These are phyloP conservation scores for Zaprionus davidi DNA, from an alignment of 1,140 invertebrate genomes.

Conservation along the genomic window DNA sequence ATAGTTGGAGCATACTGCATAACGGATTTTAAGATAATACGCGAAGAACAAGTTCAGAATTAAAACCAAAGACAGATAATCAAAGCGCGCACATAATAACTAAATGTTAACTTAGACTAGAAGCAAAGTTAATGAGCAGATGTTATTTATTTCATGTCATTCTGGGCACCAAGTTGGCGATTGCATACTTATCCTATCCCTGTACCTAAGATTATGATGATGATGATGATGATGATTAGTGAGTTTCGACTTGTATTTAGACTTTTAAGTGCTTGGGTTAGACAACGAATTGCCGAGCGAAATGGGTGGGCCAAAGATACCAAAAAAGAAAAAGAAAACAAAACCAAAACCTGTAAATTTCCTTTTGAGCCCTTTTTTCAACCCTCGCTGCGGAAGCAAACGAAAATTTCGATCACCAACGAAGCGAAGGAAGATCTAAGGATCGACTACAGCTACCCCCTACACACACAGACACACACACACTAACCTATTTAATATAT, in stretches of 20 bases:
- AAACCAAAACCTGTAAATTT: slow-evolving; percentile 51
- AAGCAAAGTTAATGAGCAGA: slow-evolving; percentile 1
- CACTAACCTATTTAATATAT: slow-evolving; percentile 27
- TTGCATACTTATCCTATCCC: slow-evolving; percentile 5
- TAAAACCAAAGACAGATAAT: slow-evolving; percentile 71
- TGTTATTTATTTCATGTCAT: slow-evolving; percentile 25
- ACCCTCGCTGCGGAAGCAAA: slow-evolving; percentile 12
- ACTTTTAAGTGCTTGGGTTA: slow-evolving; percentile 62
- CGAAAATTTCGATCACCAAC: slow-evolving; percentile 62
- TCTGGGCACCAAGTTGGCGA: slow-evolving; percentile 54
- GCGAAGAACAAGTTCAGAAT: slow-evolving; percentile 15
- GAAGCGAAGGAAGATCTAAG: slow-evolving; percentile 44
- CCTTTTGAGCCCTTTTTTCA: background rate
- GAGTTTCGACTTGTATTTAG: slow-evolving; percentile 29
- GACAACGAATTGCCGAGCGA: slow-evolving; percentile 69
- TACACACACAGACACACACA: slow-evolving; percentile 19
- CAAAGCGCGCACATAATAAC: slow-evolving; percentile 67
- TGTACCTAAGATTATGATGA: slow-evolving; percentile 37
- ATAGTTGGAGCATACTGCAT: slow-evolving; percentile 17
- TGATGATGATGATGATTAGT: background rate
- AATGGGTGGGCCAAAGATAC: slow-evolving; percentile 50
- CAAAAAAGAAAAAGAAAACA: background rate
- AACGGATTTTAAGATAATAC: too few relatives aligned
- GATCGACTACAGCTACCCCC: slow-evolving; percentile 11
- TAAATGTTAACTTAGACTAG: slow-evolving; percentile 25